Base-by-base conservation (phyloP, 1,140 invertebrate genomes). In the Acyrthosiphon pisum region DNA sequence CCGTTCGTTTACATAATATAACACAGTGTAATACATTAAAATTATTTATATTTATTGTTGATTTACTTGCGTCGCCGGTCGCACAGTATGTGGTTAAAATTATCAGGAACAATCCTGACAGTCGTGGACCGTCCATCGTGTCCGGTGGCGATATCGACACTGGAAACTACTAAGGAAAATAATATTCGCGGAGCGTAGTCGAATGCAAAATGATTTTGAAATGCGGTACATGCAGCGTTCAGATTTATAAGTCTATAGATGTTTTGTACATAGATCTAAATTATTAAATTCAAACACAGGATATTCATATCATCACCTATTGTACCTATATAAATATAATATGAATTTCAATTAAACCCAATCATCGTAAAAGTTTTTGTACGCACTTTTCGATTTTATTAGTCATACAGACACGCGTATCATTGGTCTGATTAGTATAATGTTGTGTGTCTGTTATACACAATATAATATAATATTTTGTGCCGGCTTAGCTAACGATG, bases 271-370 rank as follows among this genome's bases (percentile, higher is more conserved):
- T n/a, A 76, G 20, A 76, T 76, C n/a, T 76, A n/a, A n/a, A 76
- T 35, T 14, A 76, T 76, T n/a, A 76, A 76, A 30, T 68, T 30
- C 60, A 0, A 30, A 30, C 26, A 76, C 60, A 76, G 60, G 60
- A 76, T 76, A 76, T 68, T 68, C 60, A n/a, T 68, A 68, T n/a
- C 14, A 68, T 76, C 46, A 76, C n/a, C n/a, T n/a, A 76, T n/a
- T 76, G 60, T 76, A 76, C n/a, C 14, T 76, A 76, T n/a, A 76
- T n/a, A 76, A 76, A 76, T 76, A n/a, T n/a, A 76, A n/a, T 76
- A 22, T n/a, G 11, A 14, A n/a, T 76, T 68, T 76, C 30, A 76
- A 76, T 76, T 76, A n/a, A 76, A 76, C 14, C 60, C 60, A 76
- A 76, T 76, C n/a, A 6, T 76, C 30, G 60, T 76, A n/a, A 18